Conservation (phyloP, 2,113 vertebrate genomes). For the Hippolais icterina region DNA sequence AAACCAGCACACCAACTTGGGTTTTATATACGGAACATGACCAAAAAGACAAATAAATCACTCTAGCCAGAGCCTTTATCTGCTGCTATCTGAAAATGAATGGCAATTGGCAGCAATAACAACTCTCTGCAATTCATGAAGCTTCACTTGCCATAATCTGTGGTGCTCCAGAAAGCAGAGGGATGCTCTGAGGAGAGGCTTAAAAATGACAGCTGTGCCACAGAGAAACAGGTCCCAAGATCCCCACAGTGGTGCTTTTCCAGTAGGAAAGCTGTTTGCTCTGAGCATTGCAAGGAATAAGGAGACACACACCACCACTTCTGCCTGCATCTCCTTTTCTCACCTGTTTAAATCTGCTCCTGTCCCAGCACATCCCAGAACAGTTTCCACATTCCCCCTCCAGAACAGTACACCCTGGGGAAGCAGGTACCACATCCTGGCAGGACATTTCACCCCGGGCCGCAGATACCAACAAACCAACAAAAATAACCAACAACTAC, state of each 20-base stretch:
- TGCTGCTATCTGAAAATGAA: neutral
- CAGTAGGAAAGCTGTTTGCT: neutral
- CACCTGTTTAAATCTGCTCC: neutral
- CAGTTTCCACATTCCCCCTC: neutral
- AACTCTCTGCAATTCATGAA: neutral
- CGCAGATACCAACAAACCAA: neutral
- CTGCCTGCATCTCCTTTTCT: neutral
- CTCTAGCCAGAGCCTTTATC: neutral
- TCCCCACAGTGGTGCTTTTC: fast-evolving
- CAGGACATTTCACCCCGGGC: neutral
- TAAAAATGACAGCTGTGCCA: neutral
- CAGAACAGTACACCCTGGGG: neutral
- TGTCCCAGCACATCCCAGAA: neutral
- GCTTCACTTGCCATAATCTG: neutral
- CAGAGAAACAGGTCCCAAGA: neutral
- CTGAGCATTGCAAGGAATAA: neutral
- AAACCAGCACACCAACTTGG: too few species aligned
- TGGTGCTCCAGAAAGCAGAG: neutral
- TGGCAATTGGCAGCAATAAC: neutral
- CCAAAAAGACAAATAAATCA: fast-evolving
- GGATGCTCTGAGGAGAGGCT: neutral
- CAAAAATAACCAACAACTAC: neutral
- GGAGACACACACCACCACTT: neutral
- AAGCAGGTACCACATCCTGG: neutral
- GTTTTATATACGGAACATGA: fast-evolving